Evolutionary conservation across 2,113 vertebrate genomes (phyloP).

Genomic region (Psophia crepitans): DNA sequence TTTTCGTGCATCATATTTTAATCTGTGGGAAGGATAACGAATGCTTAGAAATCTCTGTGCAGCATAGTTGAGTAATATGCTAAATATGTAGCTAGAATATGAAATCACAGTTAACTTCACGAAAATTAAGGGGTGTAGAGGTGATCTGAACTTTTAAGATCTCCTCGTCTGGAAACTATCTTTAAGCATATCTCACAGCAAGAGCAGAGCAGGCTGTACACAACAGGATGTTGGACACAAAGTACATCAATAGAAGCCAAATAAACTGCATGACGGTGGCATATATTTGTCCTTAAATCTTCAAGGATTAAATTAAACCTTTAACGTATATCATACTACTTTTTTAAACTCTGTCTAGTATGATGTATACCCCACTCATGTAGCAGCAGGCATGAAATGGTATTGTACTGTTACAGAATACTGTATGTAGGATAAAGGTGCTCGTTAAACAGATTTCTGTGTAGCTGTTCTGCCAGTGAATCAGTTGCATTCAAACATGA

Average conservation of each 20-base stretch:
- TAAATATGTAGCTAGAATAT: background rate
- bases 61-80: background rate
- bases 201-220: background rate
- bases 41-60: background rate
- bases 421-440: background rate
- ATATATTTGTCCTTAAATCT: background rate
- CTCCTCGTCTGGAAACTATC: background rate
- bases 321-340: background rate
- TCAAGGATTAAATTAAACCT: background rate
- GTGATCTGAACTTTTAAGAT: background rate
- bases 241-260: background rate
- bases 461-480: background rate
- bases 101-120: background rate
- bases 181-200: background rate
- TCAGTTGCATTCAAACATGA: background rate
- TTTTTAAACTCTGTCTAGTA: background rate
- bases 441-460: background rate
- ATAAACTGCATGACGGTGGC: background rate
- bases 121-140: background rate
- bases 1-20: background rate
- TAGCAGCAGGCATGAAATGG: background rate
- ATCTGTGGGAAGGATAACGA: background rate
- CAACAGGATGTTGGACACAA: background rate
- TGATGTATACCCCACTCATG: background rate
- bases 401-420: background rate